Conservation (phyloP, 2,797 vertebrate genomes). For the Ammospiza maritima region DNA sequence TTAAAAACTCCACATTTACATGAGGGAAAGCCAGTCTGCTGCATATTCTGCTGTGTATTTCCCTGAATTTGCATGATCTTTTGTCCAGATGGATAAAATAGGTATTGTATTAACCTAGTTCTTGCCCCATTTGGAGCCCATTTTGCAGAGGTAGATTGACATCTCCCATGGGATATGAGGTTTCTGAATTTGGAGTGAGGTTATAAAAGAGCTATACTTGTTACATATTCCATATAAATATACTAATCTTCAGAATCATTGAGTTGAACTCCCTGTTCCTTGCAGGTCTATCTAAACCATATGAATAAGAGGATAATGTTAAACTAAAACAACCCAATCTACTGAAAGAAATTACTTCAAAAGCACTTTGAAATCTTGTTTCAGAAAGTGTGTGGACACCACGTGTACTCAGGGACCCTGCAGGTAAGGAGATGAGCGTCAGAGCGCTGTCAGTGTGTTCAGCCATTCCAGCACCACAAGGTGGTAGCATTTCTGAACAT, state of each 20-base stretch:
- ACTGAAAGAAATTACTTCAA: not conserved
- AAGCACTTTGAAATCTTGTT: not conserved
- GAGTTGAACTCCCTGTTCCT: not conserved
- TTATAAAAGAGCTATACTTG: not conserved
- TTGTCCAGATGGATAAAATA: not conserved
- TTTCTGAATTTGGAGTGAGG: not conserved
- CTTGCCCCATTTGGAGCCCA: not conserved
- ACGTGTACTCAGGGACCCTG: accelerated
- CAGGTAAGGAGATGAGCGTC: not conserved
- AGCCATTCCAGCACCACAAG: not conserved
- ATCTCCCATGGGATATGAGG: not conserved
- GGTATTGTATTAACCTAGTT: not conserved
- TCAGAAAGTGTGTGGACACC: not conserved
- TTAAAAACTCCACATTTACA: not conserved
- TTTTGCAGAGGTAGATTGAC: not conserved
- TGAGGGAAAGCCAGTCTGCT: not conserved
- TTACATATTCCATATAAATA: not conserved
- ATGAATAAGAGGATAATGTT: not conserved
- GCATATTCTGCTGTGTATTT: not conserved
- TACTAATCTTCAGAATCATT: not conserved
- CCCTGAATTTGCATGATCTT: not conserved
- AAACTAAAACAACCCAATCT: not conserved
- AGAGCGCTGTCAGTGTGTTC: not conserved
- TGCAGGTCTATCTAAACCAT: not conserved
- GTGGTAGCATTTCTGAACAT: conserved; percentile 14